A percentile compares a stretch with the other conserved stretches of the same genome.
phyloP scores from a whole-genome alignment of 2,888 invertebrate genomes.

The Herminia tarsipennalis region DNA sequence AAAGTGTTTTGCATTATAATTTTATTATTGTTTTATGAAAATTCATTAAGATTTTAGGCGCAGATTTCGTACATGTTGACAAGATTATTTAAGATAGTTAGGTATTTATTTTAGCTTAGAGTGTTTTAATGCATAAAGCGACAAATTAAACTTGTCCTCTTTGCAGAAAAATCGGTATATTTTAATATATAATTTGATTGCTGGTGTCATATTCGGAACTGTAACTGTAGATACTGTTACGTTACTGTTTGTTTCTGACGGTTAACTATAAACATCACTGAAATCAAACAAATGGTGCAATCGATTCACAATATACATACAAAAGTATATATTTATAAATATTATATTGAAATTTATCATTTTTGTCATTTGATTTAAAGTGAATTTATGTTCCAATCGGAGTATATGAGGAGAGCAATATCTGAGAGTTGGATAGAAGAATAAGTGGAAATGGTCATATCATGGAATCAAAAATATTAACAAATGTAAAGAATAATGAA shows the following conservation, averaged over 20 bases:
- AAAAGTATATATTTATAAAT: slow-evolving; percentile 53
- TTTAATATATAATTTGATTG: slow-evolving; percentile 58
- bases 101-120: slow-evolving; percentile 85
- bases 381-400: slow-evolving; percentile 49
- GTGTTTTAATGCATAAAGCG: slow-evolving; percentile 74
- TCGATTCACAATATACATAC: slow-evolving; percentile 52
- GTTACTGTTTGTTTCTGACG: slow-evolving; percentile 56
- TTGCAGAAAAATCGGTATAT: slow-evolving; percentile 60
- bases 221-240: slow-evolving; percentile 38
- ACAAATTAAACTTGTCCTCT: slow-evolving; percentile 67
- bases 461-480: slow-evolving; percentile 78
- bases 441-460: slow-evolving; percentile 79
- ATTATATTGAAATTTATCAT: slow-evolving; percentile 27
- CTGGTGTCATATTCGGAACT: slow-evolving; percentile 73
- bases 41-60: slow-evolving; percentile 81
- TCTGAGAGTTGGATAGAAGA: slow-evolving; percentile 67
- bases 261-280: slow-evolving; percentile 53
- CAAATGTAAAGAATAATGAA: slow-evolving; percentile 69
- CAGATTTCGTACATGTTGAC: slow-evolving; percentile 82
- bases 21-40: slow-evolving; percentile 85
- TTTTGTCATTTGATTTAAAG: slow-evolving; percentile 49
- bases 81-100: slow-evolving; percentile 85
- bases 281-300: slow-evolving; percentile 68
- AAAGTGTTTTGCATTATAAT: slow-evolving; percentile 86
- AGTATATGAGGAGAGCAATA: slow-evolving; percentile 71